Conservation (phyloP, 2,888 invertebrate species). For the Aporophyla nigra region DNA sequence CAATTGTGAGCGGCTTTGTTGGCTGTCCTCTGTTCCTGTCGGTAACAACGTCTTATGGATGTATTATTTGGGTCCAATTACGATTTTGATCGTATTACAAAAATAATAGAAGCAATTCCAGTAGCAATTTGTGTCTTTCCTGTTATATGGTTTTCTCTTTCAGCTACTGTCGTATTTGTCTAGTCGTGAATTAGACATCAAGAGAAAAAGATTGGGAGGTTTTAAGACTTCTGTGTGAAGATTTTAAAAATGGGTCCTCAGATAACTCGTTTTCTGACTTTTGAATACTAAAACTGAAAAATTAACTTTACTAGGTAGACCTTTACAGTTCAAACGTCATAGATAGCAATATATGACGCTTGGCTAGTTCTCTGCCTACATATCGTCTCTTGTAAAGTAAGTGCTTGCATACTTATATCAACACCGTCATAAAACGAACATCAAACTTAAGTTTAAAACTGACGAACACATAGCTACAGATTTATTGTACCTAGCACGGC, state of each 20-base stretch:
- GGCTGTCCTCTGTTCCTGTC: conserved; percentile 58
- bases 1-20: conserved; percentile 72
- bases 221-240: not conserved
- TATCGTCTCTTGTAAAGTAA: conserved; percentile 28
- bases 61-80: conserved; percentile 64
- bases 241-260: too few relatives aligned
- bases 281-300: too few relatives aligned
- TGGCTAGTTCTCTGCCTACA: conserved; percentile 5
- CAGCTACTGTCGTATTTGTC: not conserved
- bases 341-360: not conserved
- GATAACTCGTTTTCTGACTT: not conserved
- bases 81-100: conserved; percentile 58
- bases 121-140: conserved; percentile 24
- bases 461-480: conserved; percentile 67
- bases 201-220: not conserved
- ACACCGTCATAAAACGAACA: conserved; percentile 60
- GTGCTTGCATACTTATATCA: conserved; percentile 39
- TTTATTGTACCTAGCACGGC: conserved; percentile 73
- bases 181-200: not conserved
- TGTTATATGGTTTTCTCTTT: conserved; percentile 9
- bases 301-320: not conserved
- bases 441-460: conserved; percentile 74
- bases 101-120: conserved; percentile 55
- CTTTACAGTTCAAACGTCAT: not conserved
- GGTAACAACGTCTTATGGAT: conserved; percentile 54